A percentile compares a stretch with the other conserved stretches of the same genome.
Conservation (phyloP, 2,888 invertebrate genomes). For the Altica lythri region DNA sequence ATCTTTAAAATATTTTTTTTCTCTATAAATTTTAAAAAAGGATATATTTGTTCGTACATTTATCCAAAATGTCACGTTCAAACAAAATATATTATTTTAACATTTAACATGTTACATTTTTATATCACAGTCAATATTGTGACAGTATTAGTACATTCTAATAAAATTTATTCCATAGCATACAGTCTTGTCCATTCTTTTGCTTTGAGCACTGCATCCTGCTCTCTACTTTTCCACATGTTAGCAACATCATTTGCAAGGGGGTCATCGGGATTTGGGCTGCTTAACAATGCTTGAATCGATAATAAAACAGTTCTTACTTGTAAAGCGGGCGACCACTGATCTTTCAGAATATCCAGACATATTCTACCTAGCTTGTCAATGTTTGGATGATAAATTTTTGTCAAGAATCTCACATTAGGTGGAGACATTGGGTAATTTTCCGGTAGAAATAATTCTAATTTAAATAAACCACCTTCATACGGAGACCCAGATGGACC, state of each 20-base stretch:
- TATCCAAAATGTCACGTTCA: conserved; percentile 17
- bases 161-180: conserved; percentile 59
- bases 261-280: conserved; percentile 98
- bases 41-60: conserved; percentile 11
- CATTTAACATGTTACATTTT: conserved; percentile 37
- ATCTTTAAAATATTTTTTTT: conserved; percentile 8
- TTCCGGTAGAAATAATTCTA: conserved; percentile 98
- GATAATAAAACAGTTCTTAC: conserved; percentile 98
- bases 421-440: conserved; percentile 99
- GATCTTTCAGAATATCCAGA: conserved; percentile 96
- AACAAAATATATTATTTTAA: conserved; percentile 30
- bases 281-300: conserved; percentile 94
- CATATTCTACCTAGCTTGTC: conserved; percentile 99
- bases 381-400: conserved; percentile 99
- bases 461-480: conserved; percentile 96
- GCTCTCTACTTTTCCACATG: conserved; percentile 97
- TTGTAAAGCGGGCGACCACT: conserved; percentile 99
- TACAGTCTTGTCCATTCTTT: conserved; percentile 94
- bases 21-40: conserved; percentile 13
- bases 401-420: conserved; percentile 98
- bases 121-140: conserved; percentile 44
- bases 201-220: conserved; percentile 92
- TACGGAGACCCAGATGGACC: conserved; percentile 96
- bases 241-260: conserved; percentile 98
- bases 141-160: conserved; percentile 29